Evolutionary conservation across 2,888 invertebrate genomes (phyloP).

Genomic region (Drosophila yooni): DNA sequence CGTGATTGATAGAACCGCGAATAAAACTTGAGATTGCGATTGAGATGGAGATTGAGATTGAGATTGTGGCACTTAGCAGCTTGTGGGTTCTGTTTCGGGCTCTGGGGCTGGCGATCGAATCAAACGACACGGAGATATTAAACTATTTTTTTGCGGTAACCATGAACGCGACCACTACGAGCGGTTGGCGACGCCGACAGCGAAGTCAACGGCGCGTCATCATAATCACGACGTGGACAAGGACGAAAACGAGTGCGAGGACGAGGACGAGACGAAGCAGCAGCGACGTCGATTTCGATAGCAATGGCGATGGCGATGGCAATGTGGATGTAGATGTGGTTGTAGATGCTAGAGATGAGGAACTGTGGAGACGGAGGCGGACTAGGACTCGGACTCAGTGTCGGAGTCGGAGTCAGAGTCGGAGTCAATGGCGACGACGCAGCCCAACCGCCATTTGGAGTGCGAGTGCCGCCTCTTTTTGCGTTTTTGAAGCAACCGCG

Average conservation of each 20-base stretch:
- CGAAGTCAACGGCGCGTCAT: conserved; percentile 64
- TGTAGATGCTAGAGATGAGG: not conserved
- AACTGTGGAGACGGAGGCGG: not conserved
- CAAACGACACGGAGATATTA: conserved; percentile 85
- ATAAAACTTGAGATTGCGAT: conserved; percentile 4
- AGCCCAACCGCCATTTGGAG: conserved; percentile 52
- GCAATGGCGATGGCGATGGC: conserved; percentile 5
- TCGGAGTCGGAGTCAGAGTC: conserved; percentile 9
- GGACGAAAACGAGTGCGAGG: conserved; percentile 43
- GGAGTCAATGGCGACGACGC: conserved; percentile 48
- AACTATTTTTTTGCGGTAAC: conserved; percentile 85
- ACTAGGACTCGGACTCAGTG: not conserved
- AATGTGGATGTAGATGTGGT: conserved; percentile 9
- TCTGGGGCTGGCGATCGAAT: conserved; percentile 82
- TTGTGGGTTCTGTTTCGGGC: conserved; percentile 21
- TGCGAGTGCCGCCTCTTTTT: conserved; percentile 61
- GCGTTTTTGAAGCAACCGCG: conserved; percentile 60
- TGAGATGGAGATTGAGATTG: conserved; percentile 7
- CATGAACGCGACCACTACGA: conserved; percentile 85
- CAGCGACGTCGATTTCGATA: conserved; percentile 41
- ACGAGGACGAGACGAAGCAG: conserved; percentile 44
- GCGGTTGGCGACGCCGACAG: conserved; percentile 77
- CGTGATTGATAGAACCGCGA: conserved; percentile 14
- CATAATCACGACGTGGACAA: conserved; percentile 67
- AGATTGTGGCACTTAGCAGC: conserved; percentile 15